phyloP scores from a whole-genome alignment of 2,888 invertebrate genomes.

The Acronicta aceris region DNA sequence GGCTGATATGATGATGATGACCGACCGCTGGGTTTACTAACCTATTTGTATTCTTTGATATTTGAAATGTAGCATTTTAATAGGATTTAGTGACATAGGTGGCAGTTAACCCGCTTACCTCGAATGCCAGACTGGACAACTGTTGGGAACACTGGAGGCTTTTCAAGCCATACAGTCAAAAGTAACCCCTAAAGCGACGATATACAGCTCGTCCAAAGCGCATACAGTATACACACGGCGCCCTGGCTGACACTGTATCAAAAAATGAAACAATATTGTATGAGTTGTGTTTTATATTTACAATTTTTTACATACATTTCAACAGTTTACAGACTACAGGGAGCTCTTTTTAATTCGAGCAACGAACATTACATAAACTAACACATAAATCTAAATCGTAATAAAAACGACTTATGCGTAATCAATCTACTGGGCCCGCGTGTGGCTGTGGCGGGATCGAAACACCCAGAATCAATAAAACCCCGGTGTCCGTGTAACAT shows the following conservation, averaged over 20 bases:
- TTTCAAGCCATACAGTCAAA: no score
- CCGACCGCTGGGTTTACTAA: slow-evolving; percentile 4
- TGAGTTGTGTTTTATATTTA: slow-evolving; percentile 87
- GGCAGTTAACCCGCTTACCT: no score
- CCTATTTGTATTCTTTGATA: slow-evolving; percentile 12
- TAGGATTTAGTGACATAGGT: no score
- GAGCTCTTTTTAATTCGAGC: slow-evolving; percentile 90
- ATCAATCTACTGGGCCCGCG: slow-evolving; percentile 83
- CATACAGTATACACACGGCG: no score
- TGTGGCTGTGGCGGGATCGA: slow-evolving; percentile 73
- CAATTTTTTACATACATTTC: slow-evolving; percentile 88
- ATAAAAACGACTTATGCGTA: slow-evolving; percentile 85
- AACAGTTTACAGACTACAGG: slow-evolving; percentile 89
- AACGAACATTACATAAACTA: slow-evolving; percentile 89
- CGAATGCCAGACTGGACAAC: no score
- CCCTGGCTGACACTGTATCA: not conserved
- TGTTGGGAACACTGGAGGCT: no score
- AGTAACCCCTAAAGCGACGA: no score
- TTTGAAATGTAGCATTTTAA: slow-evolving; percentile 3
- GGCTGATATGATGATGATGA: no score
- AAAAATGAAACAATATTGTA: slow-evolving; percentile 83
- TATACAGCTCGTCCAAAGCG: no score
- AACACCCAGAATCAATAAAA: slow-evolving; percentile 88
- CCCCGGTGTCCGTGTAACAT: slow-evolving; percentile 76
- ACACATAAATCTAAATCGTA: slow-evolving; percentile 88